phyloP scores from a whole-genome alignment of 2,797 vertebrate species.

The Alcedo quadribrachys region DNA sequence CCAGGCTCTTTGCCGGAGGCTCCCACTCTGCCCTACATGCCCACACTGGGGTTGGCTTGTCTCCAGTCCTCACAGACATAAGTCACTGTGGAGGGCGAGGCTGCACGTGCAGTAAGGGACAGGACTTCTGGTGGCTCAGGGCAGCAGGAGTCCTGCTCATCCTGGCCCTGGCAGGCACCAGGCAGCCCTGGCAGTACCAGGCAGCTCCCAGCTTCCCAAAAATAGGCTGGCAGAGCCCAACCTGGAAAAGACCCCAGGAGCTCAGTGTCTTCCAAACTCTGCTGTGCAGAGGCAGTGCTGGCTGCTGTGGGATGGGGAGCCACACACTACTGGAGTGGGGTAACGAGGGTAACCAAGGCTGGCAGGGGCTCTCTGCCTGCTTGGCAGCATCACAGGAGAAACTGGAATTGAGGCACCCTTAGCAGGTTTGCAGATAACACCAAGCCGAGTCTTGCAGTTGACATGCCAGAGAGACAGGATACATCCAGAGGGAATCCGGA shows the following conservation, averaged over 20 bases:
- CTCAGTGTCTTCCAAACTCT: not conserved
- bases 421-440: not conserved
- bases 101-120: not conserved
- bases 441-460: not conserved
- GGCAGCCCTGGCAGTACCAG: not conserved
- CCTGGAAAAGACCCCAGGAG: not conserved
- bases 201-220: slow-evolving; percentile 27
- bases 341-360: not conserved
- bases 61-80: rapidly evolving
- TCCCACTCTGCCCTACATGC: rapidly evolving
- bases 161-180: not conserved
- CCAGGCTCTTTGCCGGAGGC: rapidly evolving
- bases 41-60: rapidly evolving
- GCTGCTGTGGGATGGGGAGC: not conserved
- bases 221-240: not conserved
- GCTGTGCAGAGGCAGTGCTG: rapidly evolving
- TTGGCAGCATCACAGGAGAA: not conserved
- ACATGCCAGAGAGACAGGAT: not conserved
- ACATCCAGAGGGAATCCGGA: not conserved
- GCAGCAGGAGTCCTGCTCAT: rapidly evolving
- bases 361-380: not conserved
- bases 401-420: not conserved
- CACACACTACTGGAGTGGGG: rapidly evolving
- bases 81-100: not conserved
- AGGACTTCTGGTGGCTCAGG: rapidly evolving